phyloP scores from a whole-genome alignment of 2,113 vertebrate species.

The Progne subis region DNA sequence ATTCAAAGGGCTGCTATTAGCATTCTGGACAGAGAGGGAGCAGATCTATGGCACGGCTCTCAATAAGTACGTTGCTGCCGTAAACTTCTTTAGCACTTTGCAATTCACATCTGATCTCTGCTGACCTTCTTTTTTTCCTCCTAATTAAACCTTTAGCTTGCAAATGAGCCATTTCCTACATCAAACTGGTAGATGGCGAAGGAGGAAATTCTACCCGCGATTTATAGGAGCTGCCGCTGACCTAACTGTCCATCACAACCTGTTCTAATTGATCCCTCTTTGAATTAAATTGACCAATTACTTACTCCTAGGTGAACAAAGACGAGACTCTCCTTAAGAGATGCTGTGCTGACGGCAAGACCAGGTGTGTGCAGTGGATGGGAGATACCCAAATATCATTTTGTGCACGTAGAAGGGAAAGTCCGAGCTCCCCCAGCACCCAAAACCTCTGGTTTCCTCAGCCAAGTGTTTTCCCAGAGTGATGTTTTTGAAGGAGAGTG shows the following conservation, averaged over 20 bases:
- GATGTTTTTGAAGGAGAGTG: background rate
- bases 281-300: slow-evolving; percentile 28
- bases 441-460: background rate
- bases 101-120: slow-evolving; percentile 62
- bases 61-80: slow-evolving; percentile 1
- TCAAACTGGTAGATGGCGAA: slow-evolving; percentile 10
- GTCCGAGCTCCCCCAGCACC: background rate
- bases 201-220: slow-evolving; percentile 22
- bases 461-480: background rate
- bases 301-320: slow-evolving; percentile 14
- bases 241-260: slow-evolving; percentile 24
- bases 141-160: slow-evolving; percentile 66
- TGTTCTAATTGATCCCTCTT: slow-evolving; percentile 29
- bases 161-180: slow-evolving; percentile 59
- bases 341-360: background rate
- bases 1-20: background rate
- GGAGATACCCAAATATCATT: background rate
- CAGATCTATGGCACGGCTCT: slow-evolving; percentile 7
- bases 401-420: fast-evolving
- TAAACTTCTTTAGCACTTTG: slow-evolving; percentile 55
- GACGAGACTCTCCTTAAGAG: background rate
- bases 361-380: fast-evolving
- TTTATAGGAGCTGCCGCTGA: slow-evolving; percentile 31
- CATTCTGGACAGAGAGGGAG: slow-evolving; percentile 12
- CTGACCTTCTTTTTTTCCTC: slow-evolving; percentile 55